Base-by-base conservation (phyloP, 64 coral and sea anemone genomes). In the Catalaphyllia jardinei region DNA sequence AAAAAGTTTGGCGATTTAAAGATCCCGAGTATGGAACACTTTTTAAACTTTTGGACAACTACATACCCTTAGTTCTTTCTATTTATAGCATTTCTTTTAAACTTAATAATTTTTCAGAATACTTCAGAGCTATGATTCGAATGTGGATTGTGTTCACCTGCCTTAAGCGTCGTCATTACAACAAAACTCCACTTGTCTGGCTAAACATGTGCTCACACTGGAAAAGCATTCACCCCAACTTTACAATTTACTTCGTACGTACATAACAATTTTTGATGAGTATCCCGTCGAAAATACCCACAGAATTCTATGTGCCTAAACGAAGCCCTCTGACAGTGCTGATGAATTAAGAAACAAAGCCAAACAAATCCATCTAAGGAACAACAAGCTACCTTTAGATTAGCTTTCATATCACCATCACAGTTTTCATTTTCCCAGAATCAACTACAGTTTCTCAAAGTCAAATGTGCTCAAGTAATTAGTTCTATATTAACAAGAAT, bases 251-350 rank as follows among this genome's bases (percentile, higher is more conserved):
- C 60, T 86, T 28, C 31, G 27, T 51, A 62, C 60, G 0, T 78
- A 76, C 39, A 71, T 86, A 10, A 71, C 35, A 62, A 67, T 86
- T 38, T 77, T 78, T 77, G 90, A 92, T 86, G 90, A 92, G 51
- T 90, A 90, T 82, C 88, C 88, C 10, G 87, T 89, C 7, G 87
- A 89, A 77, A 89, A 89, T 77, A 60, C 52, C 0, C 87, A 89
- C 38, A 89, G 87, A 20, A 89, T 89, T 38, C 54, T 90, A n/a
- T 62, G 67, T 50, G 60, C 79, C 24, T 62, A 90, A 73, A 90
- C 88, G 80, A 90, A 90, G n/a, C 42, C 46, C 24, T 83, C 22
- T 46, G 88, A 90, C 67, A 73, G 77, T 67, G 65, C 88, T 27
- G 78, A 90, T 3, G 33, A 80, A 27, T 50, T 90, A 28, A 67